Percentiles rank a stretch among this genome's conserved stretches.
Conservation (phyloP, 2,113 vertebrate species). For the Malurus elegans region DNA sequence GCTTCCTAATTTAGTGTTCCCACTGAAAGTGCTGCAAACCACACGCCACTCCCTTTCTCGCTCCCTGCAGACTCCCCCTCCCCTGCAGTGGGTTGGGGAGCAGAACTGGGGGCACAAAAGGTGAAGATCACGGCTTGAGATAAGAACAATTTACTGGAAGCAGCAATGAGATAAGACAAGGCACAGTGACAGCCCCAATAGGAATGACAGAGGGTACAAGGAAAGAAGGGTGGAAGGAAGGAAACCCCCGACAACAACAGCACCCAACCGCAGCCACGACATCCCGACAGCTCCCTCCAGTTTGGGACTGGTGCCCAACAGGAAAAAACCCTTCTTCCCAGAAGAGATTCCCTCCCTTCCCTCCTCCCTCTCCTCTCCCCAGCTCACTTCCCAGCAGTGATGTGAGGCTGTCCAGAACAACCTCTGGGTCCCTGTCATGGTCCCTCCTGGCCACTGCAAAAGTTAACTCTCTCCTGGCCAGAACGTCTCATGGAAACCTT, state of each 20-base stretch:
- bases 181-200: neutral
- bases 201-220: neutral
- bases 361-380: neutral
- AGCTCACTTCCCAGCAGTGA: fast-evolving
- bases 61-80: neutral
- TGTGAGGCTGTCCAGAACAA: neutral
- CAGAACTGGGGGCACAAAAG: neutral
- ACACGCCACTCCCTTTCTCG: fast-evolving
- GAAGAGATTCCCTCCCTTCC: neutral
- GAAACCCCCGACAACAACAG: neutral
- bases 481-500: neutral
- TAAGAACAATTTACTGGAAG: neutral
- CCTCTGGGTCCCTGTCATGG: neutral
- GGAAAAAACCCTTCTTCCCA: neutral
- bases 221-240: fast-evolving
- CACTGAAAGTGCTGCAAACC: neutral
- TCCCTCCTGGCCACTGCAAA: neutral
- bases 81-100: no score
- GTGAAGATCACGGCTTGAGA: neutral
- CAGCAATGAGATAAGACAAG: neutral
- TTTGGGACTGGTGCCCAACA: neutral
- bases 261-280: neutral
- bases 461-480: neutral
- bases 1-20: neutral
- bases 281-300: fast-evolving